Evolutionary conservation across 2,888 invertebrate species (phyloP), one percentile per base, ranked within the genome.

Genomic region (Agrotis ipsilon): DNA sequence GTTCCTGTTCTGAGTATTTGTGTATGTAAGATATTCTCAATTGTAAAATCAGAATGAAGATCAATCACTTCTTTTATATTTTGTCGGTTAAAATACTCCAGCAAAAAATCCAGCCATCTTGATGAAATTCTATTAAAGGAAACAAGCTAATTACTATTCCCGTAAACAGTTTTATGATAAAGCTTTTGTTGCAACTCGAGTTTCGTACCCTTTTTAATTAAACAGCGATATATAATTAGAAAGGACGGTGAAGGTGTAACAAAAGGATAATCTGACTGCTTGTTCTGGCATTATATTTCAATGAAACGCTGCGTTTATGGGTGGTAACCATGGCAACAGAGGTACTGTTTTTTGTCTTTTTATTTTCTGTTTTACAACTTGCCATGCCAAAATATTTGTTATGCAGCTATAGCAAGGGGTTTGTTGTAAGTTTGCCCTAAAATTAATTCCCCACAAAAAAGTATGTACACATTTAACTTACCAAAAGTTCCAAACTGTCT

Each of bases 111-210:
- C 14, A 3, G 14, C 68, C 27, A 43, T 59, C 52, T 51, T 64
- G 4, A 51, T 43, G 24, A 51, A 85, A 80, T 78, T 80, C 62
- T 62, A 73, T 76, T 75, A 58, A 79, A 81, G 63, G 72, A 84
- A 77, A 72, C 78, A 74, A 63, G 75, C 80, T 87, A 86, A 88
- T 88, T 87, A 86, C 82, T 87, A 86, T 87, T 87, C 84, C 80
- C 78, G 80, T 86, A 83, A 87, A 86, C 85, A 84, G 82, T 88
- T 86, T 88, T 85, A 88, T 91, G 86, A 88, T 80, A 71, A 84
- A 75, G 76, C 79, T 72, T 80, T 81, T 79, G 68, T 79, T 81
- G 58, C 87, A 85, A 87, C 84, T 85, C 82, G 78, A 78, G 66
- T 67, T 68, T 71, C 55, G 61, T 72, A 84, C 86, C 85, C 86